Evolutionary conservation across 2,888 invertebrate genomes (phyloP).

Genomic region (Buathra laborator): DNA sequence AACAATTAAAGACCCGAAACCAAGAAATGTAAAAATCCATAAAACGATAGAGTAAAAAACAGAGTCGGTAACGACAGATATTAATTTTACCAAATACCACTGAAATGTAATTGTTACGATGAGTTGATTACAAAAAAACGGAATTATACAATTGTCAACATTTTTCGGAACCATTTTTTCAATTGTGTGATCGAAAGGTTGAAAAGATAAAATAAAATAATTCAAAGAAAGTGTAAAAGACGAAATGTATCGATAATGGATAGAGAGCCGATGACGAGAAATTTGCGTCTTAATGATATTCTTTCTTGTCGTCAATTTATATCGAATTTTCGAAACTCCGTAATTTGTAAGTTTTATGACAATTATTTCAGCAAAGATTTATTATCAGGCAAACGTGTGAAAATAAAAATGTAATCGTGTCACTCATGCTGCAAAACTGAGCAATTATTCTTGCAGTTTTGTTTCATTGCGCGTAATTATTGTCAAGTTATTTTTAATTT

Average conservation of each 20-base stretch:
- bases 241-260: slow-evolving; percentile 28
- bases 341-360: background rate
- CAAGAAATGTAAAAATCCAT: slow-evolving; percentile 58
- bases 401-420: slow-evolving; percentile 9
- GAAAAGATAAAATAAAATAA: too few species aligned
- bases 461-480: background rate
- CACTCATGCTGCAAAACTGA: slow-evolving; percentile 19
- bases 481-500: background rate
- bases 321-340: background rate
- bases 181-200: too few species aligned
- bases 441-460: background rate
- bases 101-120: slow-evolving; percentile 37
- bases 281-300: slow-evolving; percentile 9
- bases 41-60: slow-evolving; percentile 23
- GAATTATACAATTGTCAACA: background rate
- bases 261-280: slow-evolving; percentile 24
- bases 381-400: background rate
- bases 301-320: background rate
- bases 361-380: slow-evolving; percentile 27
- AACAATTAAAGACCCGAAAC: slow-evolving; percentile 64
- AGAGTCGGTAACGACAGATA: slow-evolving; percentile 51
- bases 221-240: slow-evolving; percentile 26
- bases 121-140: background rate
- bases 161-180: too few species aligned
- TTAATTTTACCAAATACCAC: slow-evolving; percentile 62